Evolutionary conservation across 2,797 vertebrate species (phyloP).

Genomic region (Liparis tanakae): DNA sequence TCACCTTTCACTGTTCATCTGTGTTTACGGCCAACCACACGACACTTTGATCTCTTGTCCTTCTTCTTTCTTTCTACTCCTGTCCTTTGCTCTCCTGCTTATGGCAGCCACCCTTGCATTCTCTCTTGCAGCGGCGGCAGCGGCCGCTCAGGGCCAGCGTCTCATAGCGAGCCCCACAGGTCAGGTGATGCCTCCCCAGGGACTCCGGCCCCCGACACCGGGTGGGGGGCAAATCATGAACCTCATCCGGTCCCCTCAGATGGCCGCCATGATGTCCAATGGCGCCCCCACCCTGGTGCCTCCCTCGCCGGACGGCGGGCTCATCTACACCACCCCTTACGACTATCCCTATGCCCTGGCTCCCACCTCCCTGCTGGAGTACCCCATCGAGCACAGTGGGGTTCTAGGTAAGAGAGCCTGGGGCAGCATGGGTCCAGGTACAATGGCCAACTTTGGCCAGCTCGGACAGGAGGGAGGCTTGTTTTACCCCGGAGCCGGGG

Average conservation of each 20-base stretch:
- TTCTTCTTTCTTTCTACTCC: conserved; percentile 59
- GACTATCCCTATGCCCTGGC: conserved; percentile 89
- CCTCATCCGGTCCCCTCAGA: conserved; percentile 86
- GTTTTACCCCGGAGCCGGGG: conserved; percentile 82
- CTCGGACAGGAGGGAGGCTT: conserved; percentile 82
- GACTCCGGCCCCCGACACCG: conserved; percentile 82
- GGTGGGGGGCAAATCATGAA: conserved; percentile 85
- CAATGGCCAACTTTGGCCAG: conserved; percentile 76
- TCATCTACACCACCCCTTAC: conserved; percentile 88
- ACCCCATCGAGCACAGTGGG: conserved; percentile 88
- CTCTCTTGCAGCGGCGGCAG: conserved; percentile 89
- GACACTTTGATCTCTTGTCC: conserved; percentile 54
- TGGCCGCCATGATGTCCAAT: conserved; percentile 85
- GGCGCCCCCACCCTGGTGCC: conserved; percentile 87
- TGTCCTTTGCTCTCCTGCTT: conserved; percentile 79
- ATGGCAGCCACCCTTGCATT: conserved; percentile 88
- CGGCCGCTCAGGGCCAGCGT: conserved; percentile 84
- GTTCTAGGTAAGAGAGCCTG: conserved; percentile 89
- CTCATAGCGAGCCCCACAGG: conserved; percentile 82
- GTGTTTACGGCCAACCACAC: conserved; percentile 70
- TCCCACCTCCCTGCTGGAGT: conserved; percentile 88
- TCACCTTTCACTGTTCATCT: conserved; percentile 69
- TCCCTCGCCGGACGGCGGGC: conserved; percentile 82
- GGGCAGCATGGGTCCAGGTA: conserved; percentile 77
- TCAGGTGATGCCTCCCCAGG: conserved; percentile 80